Conservation (phyloP, 2,797 vertebrate species). For the Sphenodon punctatus region DNA sequence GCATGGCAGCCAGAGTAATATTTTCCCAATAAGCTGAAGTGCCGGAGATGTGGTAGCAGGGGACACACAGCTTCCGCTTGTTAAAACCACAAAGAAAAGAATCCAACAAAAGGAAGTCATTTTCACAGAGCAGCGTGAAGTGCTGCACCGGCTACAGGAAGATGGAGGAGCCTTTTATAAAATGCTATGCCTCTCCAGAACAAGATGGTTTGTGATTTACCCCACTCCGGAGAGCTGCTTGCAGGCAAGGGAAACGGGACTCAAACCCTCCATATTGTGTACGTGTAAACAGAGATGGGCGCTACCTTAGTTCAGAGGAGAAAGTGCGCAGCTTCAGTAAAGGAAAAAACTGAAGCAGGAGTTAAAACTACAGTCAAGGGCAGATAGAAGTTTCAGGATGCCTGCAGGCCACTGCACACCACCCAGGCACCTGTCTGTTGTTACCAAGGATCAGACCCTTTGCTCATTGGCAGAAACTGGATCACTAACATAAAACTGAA, state of each 20-base stretch:
- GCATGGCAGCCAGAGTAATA: neutral
- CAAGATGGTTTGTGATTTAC: fast-evolving
- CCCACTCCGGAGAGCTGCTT: neutral
- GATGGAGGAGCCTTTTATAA: neutral
- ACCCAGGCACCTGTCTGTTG: neutral
- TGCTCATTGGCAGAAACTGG: neutral
- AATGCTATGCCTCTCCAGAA: fast-evolving
- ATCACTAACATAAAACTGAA: neutral
- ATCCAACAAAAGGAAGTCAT: neutral
- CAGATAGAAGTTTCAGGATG: neutral
- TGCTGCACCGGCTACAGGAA: fast-evolving
- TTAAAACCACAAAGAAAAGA: neutral
- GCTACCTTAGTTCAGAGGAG: neutral
- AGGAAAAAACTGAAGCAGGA: neutral
- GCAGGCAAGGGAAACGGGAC: fast-evolving
- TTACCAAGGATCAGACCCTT: neutral
- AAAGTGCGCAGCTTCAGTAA: neutral
- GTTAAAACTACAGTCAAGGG: neutral
- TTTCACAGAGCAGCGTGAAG: neutral
- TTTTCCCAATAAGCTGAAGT: neutral
- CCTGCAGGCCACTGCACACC: neutral
- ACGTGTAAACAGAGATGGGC: neutral
- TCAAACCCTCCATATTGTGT: neutral
- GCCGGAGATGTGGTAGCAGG: neutral
- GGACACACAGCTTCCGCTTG: neutral